These are phyloP conservation scores for Eretmochelys imbricata DNA, from an alignment of 2,113 vertebrate species.

Conservation along the genomic window DNA sequence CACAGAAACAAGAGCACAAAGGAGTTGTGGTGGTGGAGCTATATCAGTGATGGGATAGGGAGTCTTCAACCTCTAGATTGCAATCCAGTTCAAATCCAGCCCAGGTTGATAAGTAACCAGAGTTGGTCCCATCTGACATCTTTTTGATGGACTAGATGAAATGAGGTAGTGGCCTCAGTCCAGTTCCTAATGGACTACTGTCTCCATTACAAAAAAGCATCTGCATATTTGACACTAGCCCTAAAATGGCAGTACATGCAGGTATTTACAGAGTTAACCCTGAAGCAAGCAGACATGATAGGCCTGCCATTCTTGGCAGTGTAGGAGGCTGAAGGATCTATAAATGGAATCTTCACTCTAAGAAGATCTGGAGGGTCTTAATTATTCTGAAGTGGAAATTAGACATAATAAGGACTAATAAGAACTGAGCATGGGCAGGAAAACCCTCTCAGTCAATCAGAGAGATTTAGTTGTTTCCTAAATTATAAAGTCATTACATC, in stretches of 20 bases:
- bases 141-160: constrained; percentile 3
- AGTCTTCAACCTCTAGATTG: not conserved
- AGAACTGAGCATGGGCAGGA: not conserved
- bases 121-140: constrained; percentile 35
- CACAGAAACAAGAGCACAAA: constrained; percentile 37
- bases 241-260: constrained; percentile 17
- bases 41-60: not conserved
- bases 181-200: constrained; percentile 31
- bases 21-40: constrained; percentile 48
- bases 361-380: not conserved
- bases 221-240: not conserved
- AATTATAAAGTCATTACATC: not conserved
- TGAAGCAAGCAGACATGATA: not conserved
- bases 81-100: not conserved
- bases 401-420: not conserved
- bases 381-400: not conserved
- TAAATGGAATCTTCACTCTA: not conserved
- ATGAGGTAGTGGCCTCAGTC: not conserved
- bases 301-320: not conserved
- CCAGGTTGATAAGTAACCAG: constrained; percentile 5
- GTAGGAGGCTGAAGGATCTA: not conserved
- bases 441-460: not conserved
- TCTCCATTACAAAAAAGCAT: constrained; percentile 38
- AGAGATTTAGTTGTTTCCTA: not conserved
- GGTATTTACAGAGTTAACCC: not conserved